Base-by-base conservation (phyloP, 2,888 invertebrate species). In the Lottia gigantea region DNA sequence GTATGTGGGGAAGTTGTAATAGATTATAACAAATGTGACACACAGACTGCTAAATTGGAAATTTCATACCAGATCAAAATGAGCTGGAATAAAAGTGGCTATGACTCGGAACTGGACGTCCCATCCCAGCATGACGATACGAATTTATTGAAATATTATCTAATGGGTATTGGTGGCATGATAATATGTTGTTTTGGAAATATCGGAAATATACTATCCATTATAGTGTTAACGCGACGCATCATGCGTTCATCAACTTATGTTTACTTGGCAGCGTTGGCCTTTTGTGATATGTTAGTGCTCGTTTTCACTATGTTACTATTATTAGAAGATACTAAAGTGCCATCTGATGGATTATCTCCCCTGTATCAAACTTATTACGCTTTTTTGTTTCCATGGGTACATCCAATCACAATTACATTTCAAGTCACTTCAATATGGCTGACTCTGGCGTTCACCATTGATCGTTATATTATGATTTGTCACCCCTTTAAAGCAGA, bases 391-490 rank as follows among this genome's bases (percentile, higher is more conserved):
- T 88, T 87, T 73, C 86, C 87, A 0, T 84, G 80, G 71, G 76
- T 87, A 19, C 88, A 88, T 76, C 84, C 88, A 7, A 72, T 80
- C 1, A 86, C 86, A n/a, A 77, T 87, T 47, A 84, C 85, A 23
- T 86, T 86, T 72, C 88, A 88, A 70, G 85, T 87, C 68, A 85
- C 84, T 0, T 87, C 87, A 31, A 82, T 88, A 46, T 88, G 88
- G 88, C 78, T 88, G 70, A 87, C 87, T 0, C 74, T 87, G 19
- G 87, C 86, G 7, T 88, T 88, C 75, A 88, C 88, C 0, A 85
- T 87, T n/a, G 87, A 88, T 72, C 79, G 88, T 7, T 88, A 88
- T 75, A 85, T 88, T 64, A 88, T 88, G 88, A 88, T 88, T 46
- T 88, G 88, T 70, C 88, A 88, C 68, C 88, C 88, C 7, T 88